A percentile compares a stretch with the other conserved stretches of the same genome.
Evolutionary conservation across 2,113 vertebrate genomes (phyloP).

Genomic region (Scomber colias): DNA sequence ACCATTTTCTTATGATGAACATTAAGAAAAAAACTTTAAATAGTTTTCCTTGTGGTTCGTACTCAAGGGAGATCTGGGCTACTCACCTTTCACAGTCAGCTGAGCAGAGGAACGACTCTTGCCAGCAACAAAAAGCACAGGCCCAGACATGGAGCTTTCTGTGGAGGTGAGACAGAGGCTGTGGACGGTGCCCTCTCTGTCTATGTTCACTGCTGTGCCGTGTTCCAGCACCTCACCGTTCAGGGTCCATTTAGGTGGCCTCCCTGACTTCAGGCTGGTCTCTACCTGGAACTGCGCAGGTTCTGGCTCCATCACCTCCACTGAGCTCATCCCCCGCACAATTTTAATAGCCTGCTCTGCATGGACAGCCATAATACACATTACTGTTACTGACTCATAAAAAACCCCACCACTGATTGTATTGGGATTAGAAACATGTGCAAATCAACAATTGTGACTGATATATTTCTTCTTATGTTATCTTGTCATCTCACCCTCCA

Average conservation of each 20-base stretch:
- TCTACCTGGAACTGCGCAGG: constrained; percentile 92
- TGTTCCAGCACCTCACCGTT: constrained; percentile 85
- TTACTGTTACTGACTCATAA: constrained; percentile 23
- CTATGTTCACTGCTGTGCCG: constrained; percentile 81
- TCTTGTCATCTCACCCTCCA: constrained; percentile 89
- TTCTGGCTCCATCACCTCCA: constrained; percentile 91
- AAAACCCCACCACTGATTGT: background rate
- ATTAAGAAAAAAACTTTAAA: background rate
- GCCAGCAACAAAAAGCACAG: constrained; percentile 91
- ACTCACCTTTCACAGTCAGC: constrained; percentile 91
- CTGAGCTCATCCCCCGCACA: constrained; percentile 87
- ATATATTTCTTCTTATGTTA: background rate
- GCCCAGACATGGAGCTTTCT: constrained; percentile 90
- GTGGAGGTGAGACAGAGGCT: constrained; percentile 89
- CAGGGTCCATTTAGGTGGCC: constrained; percentile 92
- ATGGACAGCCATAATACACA: constrained; percentile 61
- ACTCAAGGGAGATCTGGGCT: background rate
- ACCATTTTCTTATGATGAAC: no score
- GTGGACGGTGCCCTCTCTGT: constrained; percentile 89
- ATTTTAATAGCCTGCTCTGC: constrained; percentile 95
- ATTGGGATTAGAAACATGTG: no score
- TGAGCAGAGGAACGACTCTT: constrained; percentile 92
- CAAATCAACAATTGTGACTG: background rate
- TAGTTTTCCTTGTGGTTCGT: background rate
- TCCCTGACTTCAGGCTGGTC: constrained; percentile 89